Conservation (phyloP, 2,888 invertebrate genomes). For the Eurytoma adleriae region DNA sequence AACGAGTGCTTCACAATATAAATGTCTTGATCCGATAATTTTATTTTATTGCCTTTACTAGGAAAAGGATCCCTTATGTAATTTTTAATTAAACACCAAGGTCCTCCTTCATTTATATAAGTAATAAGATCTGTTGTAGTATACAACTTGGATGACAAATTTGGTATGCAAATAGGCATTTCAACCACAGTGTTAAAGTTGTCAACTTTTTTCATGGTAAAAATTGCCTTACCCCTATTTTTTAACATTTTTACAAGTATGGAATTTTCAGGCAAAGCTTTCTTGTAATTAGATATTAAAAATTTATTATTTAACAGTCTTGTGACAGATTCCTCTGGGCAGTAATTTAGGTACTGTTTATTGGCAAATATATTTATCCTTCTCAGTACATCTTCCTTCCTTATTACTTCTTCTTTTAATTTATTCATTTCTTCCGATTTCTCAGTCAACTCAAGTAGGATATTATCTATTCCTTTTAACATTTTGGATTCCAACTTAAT, state of each 20-base stretch:
- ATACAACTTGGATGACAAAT: conserved; percentile 44
- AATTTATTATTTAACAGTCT: conserved; percentile 60
- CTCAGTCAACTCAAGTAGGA: conserved; percentile 66
- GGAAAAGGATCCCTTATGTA: conserved; percentile 61
- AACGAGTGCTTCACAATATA: conserved; percentile 67
- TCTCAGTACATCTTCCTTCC: conserved; percentile 63
- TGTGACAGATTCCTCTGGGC: conserved; percentile 61
- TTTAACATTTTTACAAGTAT: conserved; percentile 62
- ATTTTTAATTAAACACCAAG: conserved; percentile 70
- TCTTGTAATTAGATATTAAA: conserved; percentile 63
- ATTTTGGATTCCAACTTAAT: conserved; percentile 63
- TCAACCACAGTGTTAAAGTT: conserved; percentile 63
- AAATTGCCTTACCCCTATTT: conserved; percentile 58
- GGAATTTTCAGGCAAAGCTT: conserved; percentile 63
- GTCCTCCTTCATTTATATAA: conserved; percentile 59
- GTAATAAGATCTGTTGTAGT: conserved; percentile 67
- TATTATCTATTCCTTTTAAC: conserved; percentile 63
- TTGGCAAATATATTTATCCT: conserved; percentile 69
- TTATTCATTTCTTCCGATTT: conserved; percentile 61
- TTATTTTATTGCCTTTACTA: conserved; percentile 52
- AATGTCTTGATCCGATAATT: conserved; percentile 54
- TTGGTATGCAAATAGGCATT: conserved; percentile 59
- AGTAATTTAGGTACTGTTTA: conserved; percentile 60
- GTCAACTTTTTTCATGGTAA: conserved; percentile 64
- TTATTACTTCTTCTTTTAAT: conserved; percentile 59